Evolutionary conservation across 2,797 vertebrate species (phyloP).

Genomic region (Manis crassicaudata): DNA sequence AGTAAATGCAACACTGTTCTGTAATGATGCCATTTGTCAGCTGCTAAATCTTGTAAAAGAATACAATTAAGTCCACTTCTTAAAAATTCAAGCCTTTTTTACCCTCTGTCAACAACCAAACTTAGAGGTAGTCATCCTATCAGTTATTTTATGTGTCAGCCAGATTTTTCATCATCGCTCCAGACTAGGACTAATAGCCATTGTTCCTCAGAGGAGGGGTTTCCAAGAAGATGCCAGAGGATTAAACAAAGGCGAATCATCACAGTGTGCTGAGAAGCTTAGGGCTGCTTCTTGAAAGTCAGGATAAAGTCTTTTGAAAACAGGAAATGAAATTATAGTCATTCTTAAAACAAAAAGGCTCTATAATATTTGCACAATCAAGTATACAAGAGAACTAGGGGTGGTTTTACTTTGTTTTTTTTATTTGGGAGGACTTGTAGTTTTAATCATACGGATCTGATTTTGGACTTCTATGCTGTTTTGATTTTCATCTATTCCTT

Average conservation of each 20-base stretch:
- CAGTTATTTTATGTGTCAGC: neutral
- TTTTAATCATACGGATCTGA: constrained; percentile 1
- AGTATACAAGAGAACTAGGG: neutral
- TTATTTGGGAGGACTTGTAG: neutral
- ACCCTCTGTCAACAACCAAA: neutral
- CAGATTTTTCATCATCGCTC: neutral
- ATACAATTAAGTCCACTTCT: neutral
- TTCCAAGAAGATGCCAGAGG: neutral
- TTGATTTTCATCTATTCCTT: neutral
- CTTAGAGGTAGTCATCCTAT: constrained; percentile 6
- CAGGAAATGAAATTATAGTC: neutral
- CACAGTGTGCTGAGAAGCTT: neutral
- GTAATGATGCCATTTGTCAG: neutral
- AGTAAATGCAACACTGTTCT: neutral
- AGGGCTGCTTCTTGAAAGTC: neutral
- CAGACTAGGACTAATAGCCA: neutral
- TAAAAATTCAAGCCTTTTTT: neutral
- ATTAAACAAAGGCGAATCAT: neutral
- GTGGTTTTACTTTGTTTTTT: neutral
- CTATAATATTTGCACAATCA: neutral
- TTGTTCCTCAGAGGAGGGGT: neutral
- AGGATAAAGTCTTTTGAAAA: constrained; percentile 15
- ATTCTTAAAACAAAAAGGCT: neutral
- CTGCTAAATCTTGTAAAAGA: constrained; percentile 48
- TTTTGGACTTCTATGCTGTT: neutral